phyloP scores from a whole-genome alignment of 2,888 invertebrate genomes.

The Coleophora flavipennella region DNA sequence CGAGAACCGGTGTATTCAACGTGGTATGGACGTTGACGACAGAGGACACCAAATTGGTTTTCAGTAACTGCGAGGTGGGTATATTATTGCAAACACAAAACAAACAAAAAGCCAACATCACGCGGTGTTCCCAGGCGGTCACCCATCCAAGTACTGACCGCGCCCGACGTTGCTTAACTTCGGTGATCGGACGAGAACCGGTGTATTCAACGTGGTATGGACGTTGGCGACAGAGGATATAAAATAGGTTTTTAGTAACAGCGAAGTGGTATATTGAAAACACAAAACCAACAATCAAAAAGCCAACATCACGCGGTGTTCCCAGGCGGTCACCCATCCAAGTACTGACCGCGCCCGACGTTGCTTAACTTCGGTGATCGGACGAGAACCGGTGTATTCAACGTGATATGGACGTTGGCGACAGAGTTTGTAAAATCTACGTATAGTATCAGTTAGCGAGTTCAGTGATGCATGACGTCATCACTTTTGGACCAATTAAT shows the following conservation, averaged over 20 bases:
- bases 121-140: conserved; percentile 35
- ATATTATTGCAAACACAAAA: too few relatives aligned
- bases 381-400: conserved; percentile 53
- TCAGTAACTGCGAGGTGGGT: too few relatives aligned
- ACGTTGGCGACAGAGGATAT: conserved; percentile 18
- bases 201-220: conserved; percentile 42
- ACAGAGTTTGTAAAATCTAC: neutral
- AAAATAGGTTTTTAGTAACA: too few relatives aligned
- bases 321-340: conserved; percentile 43
- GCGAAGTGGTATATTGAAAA: too few relatives aligned
- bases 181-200: conserved; percentile 63
- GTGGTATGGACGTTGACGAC: too few relatives aligned
- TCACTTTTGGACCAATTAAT: too few relatives aligned
- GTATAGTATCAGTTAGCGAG: neutral
- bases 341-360: conserved; percentile 47
- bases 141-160: conserved; percentile 48
- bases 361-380: conserved; percentile 61
- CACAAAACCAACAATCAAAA: conserved; percentile 18
- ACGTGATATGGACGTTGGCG: conserved; percentile 37
- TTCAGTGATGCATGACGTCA: too few relatives aligned
- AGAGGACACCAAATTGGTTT: too few relatives aligned
- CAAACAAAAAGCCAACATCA: conserved; percentile 35
- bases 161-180: conserved; percentile 53
- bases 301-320: conserved; percentile 37
- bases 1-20: conserved; percentile 51